Percentiles rank a stretch among this genome's conserved stretches.
These are phyloP conservation scores for Herminia tarsipennalis DNA, from an alignment of 2,888 invertebrate genomes.

Conservation along the genomic window DNA sequence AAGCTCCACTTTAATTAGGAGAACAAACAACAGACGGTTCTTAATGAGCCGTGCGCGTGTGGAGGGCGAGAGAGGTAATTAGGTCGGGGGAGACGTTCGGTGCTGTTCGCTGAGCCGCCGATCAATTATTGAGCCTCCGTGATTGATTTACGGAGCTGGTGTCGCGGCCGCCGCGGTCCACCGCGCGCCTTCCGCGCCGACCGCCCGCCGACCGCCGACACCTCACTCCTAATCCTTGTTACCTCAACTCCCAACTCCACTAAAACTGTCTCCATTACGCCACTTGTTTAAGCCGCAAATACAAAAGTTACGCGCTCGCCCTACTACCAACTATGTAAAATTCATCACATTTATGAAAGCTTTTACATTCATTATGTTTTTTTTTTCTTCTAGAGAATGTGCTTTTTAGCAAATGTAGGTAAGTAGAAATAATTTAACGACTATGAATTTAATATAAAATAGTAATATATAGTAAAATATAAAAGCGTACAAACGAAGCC, in stretches of 20 bases:
- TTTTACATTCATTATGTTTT: slow-evolving; percentile 4
- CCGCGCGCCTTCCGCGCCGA: slow-evolving; percentile 27
- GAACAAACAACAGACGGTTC: slow-evolving; percentile 84
- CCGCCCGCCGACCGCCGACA: slow-evolving; percentile 27
- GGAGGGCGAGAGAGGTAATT: slow-evolving; percentile 80
- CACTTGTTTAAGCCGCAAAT: slow-evolving; percentile 21
- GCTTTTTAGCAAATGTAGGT: no score
- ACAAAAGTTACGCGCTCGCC: slow-evolving; percentile 15
- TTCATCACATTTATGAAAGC: slow-evolving; percentile 4
- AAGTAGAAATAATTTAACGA: no score
- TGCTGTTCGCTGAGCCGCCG: slow-evolving; percentile 54
- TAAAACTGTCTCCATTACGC: slow-evolving; percentile 35
- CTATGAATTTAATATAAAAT: no score
- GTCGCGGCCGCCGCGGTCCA: slow-evolving; percentile 34
- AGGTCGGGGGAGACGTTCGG: slow-evolving; percentile 68
- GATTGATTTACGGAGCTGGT: slow-evolving; percentile 69
- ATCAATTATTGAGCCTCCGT: slow-evolving; percentile 79
- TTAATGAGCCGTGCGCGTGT: slow-evolving; percentile 83
- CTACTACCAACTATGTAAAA: slow-evolving; percentile 10
- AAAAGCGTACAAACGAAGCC: no score
- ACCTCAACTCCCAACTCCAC: slow-evolving; percentile 41
- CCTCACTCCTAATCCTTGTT: slow-evolving; percentile 53
- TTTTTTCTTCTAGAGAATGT: no score
- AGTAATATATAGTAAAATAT: no score
- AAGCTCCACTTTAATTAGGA: slow-evolving; percentile 85